phyloP scores from a whole-genome alignment of 2,113 vertebrate species.

The Pipra filicauda region DNA sequence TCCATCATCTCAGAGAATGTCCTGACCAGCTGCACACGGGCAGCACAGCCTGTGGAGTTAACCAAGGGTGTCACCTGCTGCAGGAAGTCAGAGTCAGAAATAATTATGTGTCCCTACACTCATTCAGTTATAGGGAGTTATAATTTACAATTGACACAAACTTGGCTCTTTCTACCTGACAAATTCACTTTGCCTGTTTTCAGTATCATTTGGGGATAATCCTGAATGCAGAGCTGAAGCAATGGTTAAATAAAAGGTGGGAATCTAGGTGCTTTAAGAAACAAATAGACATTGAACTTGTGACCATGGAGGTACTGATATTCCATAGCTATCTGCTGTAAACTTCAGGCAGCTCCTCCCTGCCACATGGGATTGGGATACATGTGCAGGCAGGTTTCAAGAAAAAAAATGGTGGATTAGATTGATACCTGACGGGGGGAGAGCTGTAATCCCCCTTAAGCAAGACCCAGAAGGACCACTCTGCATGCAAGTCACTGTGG shows the following conservation, averaged over 20 bases:
- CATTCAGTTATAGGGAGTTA: accelerated
- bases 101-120: background rate
- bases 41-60: background rate
- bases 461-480: too few relatives aligned
- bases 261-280: background rate
- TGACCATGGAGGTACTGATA: background rate
- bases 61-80: background rate
- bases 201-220: background rate
- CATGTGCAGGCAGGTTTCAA: background rate
- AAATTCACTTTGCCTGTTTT: background rate
- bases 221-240: background rate
- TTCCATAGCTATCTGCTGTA: background rate
- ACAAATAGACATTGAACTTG: background rate
- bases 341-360: background rate
- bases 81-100: background rate
- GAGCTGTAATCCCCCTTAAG: too few relatives aligned
- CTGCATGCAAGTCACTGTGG: too few relatives aligned
- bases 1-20: accelerated
- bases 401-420: background rate
- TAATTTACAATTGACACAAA: background rate
- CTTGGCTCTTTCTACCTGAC: background rate
- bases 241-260: background rate
- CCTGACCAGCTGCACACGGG: background rate
- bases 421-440: background rate
- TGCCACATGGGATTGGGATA: too few relatives aligned